Percentiles rank a stretch among this genome's conserved stretches.
These are phyloP conservation scores for Batillaria attramentaria DNA, from an alignment of 1,140 invertebrate genomes.

Conservation along the genomic window DNA sequence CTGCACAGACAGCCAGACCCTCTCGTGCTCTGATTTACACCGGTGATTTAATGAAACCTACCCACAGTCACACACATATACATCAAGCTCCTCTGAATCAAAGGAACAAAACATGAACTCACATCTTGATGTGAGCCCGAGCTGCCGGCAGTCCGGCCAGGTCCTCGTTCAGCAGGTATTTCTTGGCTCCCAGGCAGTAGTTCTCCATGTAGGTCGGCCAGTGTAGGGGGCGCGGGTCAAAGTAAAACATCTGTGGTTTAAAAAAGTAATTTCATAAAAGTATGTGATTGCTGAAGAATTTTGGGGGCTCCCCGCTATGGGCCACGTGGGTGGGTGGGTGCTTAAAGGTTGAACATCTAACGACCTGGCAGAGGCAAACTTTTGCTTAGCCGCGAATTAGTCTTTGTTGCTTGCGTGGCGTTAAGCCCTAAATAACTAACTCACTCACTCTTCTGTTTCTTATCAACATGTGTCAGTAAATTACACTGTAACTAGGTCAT, in stretches of 20 bases:
- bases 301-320: background rate
- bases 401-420: too few species aligned
- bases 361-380: too few species aligned
- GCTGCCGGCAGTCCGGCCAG: conserved; percentile 65
- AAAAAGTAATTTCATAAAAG: background rate
- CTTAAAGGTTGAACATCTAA: too few species aligned
- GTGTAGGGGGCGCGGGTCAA: conserved; percentile 68
- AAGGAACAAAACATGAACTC: conserved; percentile 37
- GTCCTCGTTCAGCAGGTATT: conserved; percentile 71
- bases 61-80: too few species aligned
- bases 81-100: background rate
- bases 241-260: conserved; percentile 60
- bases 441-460: too few species aligned
- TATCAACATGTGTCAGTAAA: too few species aligned
- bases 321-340: background rate
- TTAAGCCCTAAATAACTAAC: too few species aligned
- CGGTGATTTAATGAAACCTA: too few species aligned
- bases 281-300: background rate
- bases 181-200: conserved; percentile 70
- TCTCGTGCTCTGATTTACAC: background rate
- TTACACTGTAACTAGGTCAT: too few species aligned
- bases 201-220: conserved; percentile 71
- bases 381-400: too few species aligned
- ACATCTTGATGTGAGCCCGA: conserved; percentile 67
- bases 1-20: background rate